Base-by-base conservation (phyloP, 2,797 vertebrate species). In the Hydrolagus colliei region DNA sequence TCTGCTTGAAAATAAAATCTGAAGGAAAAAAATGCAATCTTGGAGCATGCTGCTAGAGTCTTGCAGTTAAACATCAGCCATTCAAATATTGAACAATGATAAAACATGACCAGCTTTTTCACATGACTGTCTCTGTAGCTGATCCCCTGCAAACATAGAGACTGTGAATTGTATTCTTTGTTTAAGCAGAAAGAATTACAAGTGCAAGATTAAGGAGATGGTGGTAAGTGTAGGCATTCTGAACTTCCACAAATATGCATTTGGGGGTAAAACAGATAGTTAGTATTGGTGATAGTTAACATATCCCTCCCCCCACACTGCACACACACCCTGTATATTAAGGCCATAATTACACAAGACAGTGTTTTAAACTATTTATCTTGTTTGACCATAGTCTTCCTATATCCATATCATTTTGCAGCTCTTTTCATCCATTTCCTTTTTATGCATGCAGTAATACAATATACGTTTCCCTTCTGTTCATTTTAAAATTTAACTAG, bases 1-100 rank as follows among this genome's bases (percentile, higher is more conserved):
- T 91, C 89, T 93, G 93, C 94, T 92, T 92, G 92, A 90, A 92
- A 92, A 86, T 90, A 91, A 90, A 93, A 20, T 52, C 41, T 76
- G 74, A 76, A n/a, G 61, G 0, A 18, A 76, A 1, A 35, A 77
- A 59, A 52, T 12, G 16, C 2, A 14, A 80, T 65, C 62, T 35
- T 80, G 22, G 22, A 65, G 32, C 63, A 20, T 27, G 10, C n/a
- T 63, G 1, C 16, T 59, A 52, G 41, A 8, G 18, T 9, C 8
- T 41, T 77, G 75, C 12, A 77, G 67, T 14, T 32, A 32, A 9
- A 32, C 22, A 80, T 65, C 59, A 62, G 6, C 35, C 74, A 11
- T 5, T 79, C 22, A 22, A 79, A 65, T 16, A 14, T 80, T 80
- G 22, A n/a, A 80, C 62, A 63, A n/a, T 11, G 22, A 12, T 12